A percentile compares a stretch with the other conserved stretches of the same genome.
Evolutionary conservation across 1,140 invertebrate species (phyloP).

Genomic region (Drosophila willistoni): DNA sequence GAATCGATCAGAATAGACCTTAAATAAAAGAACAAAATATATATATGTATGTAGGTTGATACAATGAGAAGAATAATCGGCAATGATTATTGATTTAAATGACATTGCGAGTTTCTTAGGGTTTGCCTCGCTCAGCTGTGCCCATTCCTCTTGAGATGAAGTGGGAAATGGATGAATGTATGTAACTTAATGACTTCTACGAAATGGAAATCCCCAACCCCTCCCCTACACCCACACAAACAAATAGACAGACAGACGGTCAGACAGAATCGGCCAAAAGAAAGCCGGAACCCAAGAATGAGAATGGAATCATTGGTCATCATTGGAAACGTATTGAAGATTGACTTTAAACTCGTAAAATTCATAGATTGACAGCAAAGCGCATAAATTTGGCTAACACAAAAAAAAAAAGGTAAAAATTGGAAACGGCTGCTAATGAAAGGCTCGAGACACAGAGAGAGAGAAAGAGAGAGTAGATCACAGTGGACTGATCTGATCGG

Average conservation of each 20-base stretch:
- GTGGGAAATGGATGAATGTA: neutral
- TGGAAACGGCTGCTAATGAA: constrained; percentile 68
- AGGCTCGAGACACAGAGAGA: constrained; percentile 55
- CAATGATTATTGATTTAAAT: constrained; percentile 2
- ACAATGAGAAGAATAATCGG: neutral
- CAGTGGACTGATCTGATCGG: constrained; percentile 15
- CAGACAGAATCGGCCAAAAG: neutral
- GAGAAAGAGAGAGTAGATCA: neutral
- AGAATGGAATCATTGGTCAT: constrained; percentile 49
- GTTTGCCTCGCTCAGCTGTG: neutral
- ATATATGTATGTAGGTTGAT: neutral
- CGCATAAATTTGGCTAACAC: constrained; percentile 60
- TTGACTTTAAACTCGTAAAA: constrained; percentile 67
- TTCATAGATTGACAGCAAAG: constrained; percentile 60
- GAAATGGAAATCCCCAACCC: neutral
- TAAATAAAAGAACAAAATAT: neutral
- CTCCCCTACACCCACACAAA: constrained; percentile 5
- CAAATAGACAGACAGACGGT: neutral
- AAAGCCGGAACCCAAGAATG: constrained; percentile 13
- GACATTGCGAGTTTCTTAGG: neutral
- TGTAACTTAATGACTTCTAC: constrained; percentile 25
- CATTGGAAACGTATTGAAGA: constrained; percentile 50
- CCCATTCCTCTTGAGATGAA: constrained; percentile 6
- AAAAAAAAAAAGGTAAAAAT: constrained; percentile 33
- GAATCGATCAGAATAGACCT: neutral